Percentiles rank a stretch among this genome's conserved stretches.
Evolutionary conservation across 53 echinoderm and acorn worm species (phyloP).

Genomic region (Patiria pectinifera): DNA sequence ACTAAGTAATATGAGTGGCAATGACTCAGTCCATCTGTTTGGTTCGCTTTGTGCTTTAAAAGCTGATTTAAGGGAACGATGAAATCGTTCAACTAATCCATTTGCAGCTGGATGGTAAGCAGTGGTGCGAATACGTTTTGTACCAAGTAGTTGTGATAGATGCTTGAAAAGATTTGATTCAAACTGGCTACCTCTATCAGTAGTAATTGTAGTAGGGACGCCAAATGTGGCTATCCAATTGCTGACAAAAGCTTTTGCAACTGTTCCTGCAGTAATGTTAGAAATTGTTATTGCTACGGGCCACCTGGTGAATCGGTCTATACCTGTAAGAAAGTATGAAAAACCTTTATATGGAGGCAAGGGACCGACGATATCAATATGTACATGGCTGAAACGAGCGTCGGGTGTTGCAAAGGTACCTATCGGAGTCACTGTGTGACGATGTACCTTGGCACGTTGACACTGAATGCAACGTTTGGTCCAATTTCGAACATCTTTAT

Average conservation of each 20-base stretch:
- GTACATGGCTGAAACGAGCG: constrained; percentile 25
- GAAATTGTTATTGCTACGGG: constrained; percentile 60
- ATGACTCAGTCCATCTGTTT: background rate
- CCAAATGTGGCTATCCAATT: constrained; percentile 61
- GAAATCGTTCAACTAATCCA: constrained; percentile 44
- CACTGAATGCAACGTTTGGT: background rate
- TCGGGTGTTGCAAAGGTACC: constrained; percentile 33
- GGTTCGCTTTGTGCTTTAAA: background rate
- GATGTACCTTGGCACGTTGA: constrained; percentile 39
- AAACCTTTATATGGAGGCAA: constrained; percentile 11
- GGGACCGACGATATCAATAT: constrained; percentile 26
- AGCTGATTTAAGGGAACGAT: background rate
- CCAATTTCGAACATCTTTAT: constrained; percentile 36
- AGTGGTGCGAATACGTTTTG: constrained; percentile 61
- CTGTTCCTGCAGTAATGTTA: constrained; percentile 48
- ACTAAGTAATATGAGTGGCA: background rate
- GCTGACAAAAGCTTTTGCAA: constrained; percentile 45
- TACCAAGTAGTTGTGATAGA: constrained; percentile 44
- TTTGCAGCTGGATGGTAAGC: constrained; percentile 63
- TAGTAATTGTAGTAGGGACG: constrained; percentile 48
- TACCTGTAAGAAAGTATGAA: constrained; percentile 13
- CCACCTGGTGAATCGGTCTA: constrained; percentile 44
- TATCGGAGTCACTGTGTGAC: constrained; percentile 31
- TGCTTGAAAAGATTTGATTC: constrained; percentile 31
- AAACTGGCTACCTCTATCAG: constrained; percentile 18